These are phyloP conservation scores for Paradoxurus hermaphroditus DNA, from an alignment of 2,113 vertebrate genomes.

Conservation along the genomic window DNA sequence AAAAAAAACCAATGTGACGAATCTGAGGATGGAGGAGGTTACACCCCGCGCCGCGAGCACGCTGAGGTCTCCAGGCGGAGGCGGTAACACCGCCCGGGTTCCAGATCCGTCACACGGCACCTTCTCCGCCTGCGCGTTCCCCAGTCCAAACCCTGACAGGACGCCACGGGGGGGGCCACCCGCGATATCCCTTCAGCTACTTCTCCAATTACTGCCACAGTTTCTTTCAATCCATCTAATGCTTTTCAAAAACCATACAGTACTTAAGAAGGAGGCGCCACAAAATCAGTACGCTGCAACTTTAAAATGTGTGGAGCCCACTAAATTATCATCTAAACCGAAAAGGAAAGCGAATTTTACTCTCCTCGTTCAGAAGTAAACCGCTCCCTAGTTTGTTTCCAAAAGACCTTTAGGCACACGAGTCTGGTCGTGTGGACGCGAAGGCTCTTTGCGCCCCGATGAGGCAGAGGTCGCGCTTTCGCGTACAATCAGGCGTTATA, in stretches of 20 bases:
- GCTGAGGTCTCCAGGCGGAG: background rate
- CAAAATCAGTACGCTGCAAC: background rate
- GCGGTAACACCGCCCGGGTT: background rate
- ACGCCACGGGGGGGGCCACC: background rate
- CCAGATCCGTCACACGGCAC: accelerated
- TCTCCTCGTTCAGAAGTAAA: background rate
- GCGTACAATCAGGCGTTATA: background rate
- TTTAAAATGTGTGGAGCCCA: background rate
- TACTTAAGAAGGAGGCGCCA: background rate
- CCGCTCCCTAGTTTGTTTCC: background rate
- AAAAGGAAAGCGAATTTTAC: background rate
- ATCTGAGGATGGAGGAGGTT: background rate
- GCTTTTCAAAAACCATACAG: too few species aligned
- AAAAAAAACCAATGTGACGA: too few species aligned
- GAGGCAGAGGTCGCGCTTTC: background rate
- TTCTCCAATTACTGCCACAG: background rate
- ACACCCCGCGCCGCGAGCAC: background rate
- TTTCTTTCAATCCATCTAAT: background rate
- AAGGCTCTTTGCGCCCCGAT: background rate
- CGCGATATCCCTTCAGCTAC: background rate
- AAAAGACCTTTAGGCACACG: background rate
- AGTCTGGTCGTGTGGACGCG: background rate
- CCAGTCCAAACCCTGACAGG: background rate
- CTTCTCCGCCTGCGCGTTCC: background rate
- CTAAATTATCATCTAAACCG: background rate